These are phyloP conservation scores for Thamnophis elegans DNA, from an alignment of 2,797 vertebrate genomes.

Conservation along the genomic window DNA sequence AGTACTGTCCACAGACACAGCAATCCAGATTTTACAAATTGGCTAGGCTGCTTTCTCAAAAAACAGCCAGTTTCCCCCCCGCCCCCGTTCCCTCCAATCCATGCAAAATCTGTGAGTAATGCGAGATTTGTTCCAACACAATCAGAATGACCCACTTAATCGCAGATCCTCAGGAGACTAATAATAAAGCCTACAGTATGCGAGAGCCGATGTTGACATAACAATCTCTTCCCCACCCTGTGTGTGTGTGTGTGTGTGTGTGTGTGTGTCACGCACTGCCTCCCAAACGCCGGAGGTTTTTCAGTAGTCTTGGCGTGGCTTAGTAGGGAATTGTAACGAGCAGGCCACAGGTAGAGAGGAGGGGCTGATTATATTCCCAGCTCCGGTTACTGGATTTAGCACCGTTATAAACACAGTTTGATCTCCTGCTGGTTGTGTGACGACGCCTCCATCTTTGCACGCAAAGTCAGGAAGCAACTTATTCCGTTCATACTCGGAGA, in stretches of 20 bases:
- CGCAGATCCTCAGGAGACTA: background rate
- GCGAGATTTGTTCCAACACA: background rate
- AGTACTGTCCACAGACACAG: background rate
- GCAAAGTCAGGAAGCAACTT: background rate
- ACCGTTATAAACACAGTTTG: background rate
- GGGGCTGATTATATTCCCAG: background rate
- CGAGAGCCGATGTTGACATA: background rate
- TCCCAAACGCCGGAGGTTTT: background rate
- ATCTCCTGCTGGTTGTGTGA: background rate
- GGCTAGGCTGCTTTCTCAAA: background rate
- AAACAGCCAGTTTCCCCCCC: background rate
- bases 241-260: too few relatives aligned
- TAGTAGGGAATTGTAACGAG: background rate
- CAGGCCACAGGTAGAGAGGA: background rate
- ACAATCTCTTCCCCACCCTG: background rate
- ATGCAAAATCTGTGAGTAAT: background rate
- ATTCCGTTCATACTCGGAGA: background rate
- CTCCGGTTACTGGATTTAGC: background rate
- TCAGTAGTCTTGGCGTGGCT: background rate
- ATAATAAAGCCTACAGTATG: background rate
- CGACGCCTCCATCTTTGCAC: background rate
- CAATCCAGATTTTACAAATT: background rate
- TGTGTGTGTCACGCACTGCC: background rate
- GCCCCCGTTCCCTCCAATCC: background rate
- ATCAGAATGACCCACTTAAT: background rate